Percentiles rank a stretch among this genome's conserved stretches.
phyloP scores from a whole-genome alignment of 2,888 invertebrate species.

The Leptura quadrifasciata region DNA sequence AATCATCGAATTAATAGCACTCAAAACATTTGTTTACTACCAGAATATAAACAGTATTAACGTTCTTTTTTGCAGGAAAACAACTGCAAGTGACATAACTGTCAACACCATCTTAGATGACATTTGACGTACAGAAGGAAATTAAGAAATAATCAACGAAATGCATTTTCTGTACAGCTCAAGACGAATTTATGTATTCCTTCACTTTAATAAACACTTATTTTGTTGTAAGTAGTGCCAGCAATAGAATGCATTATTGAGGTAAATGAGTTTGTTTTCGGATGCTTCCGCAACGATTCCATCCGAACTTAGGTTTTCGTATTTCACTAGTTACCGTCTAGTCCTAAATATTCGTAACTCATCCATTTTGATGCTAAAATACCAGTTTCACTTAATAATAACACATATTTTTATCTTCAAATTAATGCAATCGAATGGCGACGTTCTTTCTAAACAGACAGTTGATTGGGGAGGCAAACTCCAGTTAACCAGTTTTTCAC shows the following conservation, averaged over 20 bases:
- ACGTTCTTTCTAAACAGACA: constrained; percentile 73
- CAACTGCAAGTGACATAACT: constrained; percentile 71
- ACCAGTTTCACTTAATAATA: constrained; percentile 60
- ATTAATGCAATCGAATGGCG: constrained; percentile 73
- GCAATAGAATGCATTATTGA: constrained; percentile 70
- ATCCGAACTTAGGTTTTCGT: constrained; percentile 62
- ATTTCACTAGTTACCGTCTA: constrained; percentile 56
- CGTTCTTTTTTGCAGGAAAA: constrained; percentile 66
- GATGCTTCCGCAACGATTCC: constrained; percentile 68
- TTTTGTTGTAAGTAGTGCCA: constrained; percentile 63
- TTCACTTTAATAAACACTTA: constrained; percentile 52
- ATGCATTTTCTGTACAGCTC: constrained; percentile 56
- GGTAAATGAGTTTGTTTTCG: constrained; percentile 71
- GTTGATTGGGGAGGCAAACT: constrained; percentile 74
- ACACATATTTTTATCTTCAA: constrained; percentile 65
- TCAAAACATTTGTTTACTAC: constrained; percentile 51
- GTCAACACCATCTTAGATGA: constrained; percentile 71
- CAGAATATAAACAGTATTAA: constrained; percentile 61
- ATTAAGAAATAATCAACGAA: constrained; percentile 62
- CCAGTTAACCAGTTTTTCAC: constrained; percentile 71
- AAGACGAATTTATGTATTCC: constrained; percentile 40
- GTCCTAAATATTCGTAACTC: constrained; percentile 55
- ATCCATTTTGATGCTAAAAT: constrained; percentile 50
- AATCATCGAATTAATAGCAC: constrained; percentile 43
- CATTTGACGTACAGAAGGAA: constrained; percentile 69